Conservation (phyloP, 2,888 invertebrate genomes). For the Tuta absoluta region DNA sequence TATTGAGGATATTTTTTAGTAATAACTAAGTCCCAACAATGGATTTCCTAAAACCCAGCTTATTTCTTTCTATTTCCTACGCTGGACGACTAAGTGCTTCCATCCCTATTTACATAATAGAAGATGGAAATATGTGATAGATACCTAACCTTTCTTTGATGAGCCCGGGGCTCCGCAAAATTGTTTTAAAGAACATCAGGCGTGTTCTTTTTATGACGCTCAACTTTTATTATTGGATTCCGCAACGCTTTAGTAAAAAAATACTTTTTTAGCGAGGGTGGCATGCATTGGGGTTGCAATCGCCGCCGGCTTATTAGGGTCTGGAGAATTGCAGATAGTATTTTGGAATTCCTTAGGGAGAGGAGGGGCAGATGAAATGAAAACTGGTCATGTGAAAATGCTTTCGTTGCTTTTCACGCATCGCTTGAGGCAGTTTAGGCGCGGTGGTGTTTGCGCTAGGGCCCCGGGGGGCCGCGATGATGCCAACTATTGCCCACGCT, state of each 20-base stretch:
- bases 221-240: conserved; percentile 43
- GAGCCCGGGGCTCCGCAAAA: conserved; percentile 22
- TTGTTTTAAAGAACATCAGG: conserved; percentile 25
- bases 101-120: not conserved
- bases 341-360: conserved; percentile 74
- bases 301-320: conserved; percentile 68
- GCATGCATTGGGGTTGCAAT: conserved; percentile 52
- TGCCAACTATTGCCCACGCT: conserved; percentile 53
- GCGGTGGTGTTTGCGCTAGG: conserved; percentile 63
- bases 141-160: conserved; percentile 6
- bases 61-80: not conserved
- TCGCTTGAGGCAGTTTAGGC: conserved; percentile 63
- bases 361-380: conserved; percentile 69
- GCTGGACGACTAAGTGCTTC: not conserved
- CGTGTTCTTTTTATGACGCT: conserved; percentile 21
- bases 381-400: conserved; percentile 78
- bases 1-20: not conserved
- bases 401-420: conserved; percentile 79
- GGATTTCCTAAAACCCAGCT: not conserved
- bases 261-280: conserved; percentile 43
- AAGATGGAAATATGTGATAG: conserved; percentile 12
- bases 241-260: conserved; percentile 50
- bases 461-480: conserved; percentile 50
- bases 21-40: not conserved
- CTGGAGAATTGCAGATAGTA: conserved; percentile 61